phyloP scores from a whole-genome alignment of 1,140 invertebrate species.

The Schlechtendalia chinensis region DNA sequence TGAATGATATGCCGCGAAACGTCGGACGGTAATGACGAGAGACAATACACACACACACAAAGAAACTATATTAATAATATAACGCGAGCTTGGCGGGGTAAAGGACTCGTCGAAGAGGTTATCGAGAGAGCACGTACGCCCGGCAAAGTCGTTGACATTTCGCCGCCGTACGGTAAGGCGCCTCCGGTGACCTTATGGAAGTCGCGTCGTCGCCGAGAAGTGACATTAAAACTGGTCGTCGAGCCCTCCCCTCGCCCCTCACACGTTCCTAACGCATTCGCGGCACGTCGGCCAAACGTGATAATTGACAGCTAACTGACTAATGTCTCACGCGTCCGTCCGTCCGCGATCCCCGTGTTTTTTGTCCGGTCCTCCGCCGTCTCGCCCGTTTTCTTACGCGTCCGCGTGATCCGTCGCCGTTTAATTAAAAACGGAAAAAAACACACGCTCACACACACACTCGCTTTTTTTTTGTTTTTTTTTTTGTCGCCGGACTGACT shows the following conservation, averaged over 20 bases:
- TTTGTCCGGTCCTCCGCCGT: neutral
- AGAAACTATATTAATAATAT: no score
- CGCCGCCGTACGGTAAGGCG: constrained; percentile 14
- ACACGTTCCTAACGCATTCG: neutral
- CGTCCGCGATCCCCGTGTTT: constrained; percentile 9
- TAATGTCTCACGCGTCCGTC: constrained; percentile 42
- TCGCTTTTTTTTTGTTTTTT: no score
- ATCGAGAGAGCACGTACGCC: neutral
- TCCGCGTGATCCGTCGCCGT: constrained; percentile 12
- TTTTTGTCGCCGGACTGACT: no score
- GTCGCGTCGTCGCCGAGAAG: neutral
- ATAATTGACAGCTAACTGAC: constrained; percentile 48
- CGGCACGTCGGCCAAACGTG: constrained; percentile 39
- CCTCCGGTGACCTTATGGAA: constrained; percentile 46
- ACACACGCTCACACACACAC: neutral
- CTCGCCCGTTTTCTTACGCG: neutral
- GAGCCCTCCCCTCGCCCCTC: neutral
- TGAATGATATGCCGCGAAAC: no score
- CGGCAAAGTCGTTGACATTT: constrained; percentile 44
- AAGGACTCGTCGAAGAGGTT: no score
- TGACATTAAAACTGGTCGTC: constrained; percentile 46
- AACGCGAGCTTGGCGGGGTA: no score
- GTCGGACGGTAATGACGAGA: no score
- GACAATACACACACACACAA: no score
- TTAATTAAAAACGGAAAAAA: constrained; percentile 44